A percentile compares a stretch with the other conserved stretches of the same genome.
These are phyloP conservation scores for Glyphotaelius pellucidus DNA, from an alignment of 2,888 invertebrate genomes.

Conservation along the genomic window DNA sequence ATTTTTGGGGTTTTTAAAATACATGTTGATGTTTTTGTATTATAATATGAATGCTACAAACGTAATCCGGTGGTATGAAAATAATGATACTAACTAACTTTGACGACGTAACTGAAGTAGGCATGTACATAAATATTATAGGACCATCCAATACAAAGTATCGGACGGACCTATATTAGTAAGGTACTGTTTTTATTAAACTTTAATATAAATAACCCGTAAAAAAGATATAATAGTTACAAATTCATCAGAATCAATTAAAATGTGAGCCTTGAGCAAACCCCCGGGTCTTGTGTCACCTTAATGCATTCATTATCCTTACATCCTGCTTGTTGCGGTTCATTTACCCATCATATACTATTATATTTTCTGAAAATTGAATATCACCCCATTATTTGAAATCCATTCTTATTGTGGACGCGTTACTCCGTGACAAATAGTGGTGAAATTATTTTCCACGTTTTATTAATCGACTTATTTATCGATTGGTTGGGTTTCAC, in stretches of 20 bases:
- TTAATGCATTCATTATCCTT: conserved; percentile 35
- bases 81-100: not conserved
- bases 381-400: conserved; percentile 32
- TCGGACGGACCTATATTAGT: no score
- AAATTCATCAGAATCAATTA: no score
- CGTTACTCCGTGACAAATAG: conserved; percentile 27
- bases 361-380: conserved; percentile 23
- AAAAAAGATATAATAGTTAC: no score
- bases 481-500: not conserved
- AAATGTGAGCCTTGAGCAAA: no score
- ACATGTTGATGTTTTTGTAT: not conserved
- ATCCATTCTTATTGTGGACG: conserved; percentile 8
- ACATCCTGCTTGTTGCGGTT: conserved; percentile 48
- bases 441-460: not conserved
- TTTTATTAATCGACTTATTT: not conserved
- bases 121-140: no score
- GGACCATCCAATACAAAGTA: no score
- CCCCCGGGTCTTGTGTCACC: no score
- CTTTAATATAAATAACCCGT: no score
- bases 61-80: not conserved
- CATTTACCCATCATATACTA: conserved; percentile 40
- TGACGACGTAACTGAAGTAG: no score
- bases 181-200: no score
- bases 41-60: not conserved
- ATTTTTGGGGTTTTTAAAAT: not conserved